Evolutionary conservation across 2,113 vertebrate genomes (phyloP).

Genomic region (Elephantulus edwardii): DNA sequence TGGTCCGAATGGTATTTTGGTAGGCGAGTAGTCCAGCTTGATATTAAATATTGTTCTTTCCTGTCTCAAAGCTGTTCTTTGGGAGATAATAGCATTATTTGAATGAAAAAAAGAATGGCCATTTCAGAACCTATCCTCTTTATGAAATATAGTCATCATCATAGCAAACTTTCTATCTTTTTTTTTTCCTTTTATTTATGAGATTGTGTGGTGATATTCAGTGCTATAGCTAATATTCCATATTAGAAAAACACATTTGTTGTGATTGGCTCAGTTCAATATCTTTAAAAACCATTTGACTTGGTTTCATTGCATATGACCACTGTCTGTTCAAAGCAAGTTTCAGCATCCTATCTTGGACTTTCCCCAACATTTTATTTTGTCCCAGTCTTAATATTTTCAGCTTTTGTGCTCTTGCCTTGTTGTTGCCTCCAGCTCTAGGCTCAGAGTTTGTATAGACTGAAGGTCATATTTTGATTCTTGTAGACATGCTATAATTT

Average conservation of each 20-base stretch:
- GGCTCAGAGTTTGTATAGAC: no score
- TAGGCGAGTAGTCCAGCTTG: conserved; percentile 78
- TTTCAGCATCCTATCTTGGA: not conserved
- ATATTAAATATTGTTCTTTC: conserved; percentile 75
- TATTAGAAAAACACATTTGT: conserved; percentile 44
- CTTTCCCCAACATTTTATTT: conserved; percentile 14
- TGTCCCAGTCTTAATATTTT: not conserved
- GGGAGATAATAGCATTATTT: conserved; percentile 13
- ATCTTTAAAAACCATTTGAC: conserved; percentile 55
- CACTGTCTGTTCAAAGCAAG: not conserved
- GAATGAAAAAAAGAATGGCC: conserved; percentile 47
- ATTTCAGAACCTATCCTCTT: conserved; percentile 59
- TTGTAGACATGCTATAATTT: no score
- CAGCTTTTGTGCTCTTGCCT: not conserved
- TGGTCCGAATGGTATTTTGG: conserved; percentile 75
- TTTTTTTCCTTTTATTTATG: conserved; percentile 17
- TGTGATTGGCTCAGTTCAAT: conserved; percentile 53
- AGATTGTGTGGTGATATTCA: conserved; percentile 3
- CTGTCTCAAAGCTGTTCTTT: conserved; percentile 67
- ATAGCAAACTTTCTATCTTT: conserved; percentile 38
- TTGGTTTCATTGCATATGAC: not conserved
- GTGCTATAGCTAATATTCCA: conserved; percentile 4
- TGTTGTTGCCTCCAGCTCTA: conserved; percentile 2
- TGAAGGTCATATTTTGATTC: no score
- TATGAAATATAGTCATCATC: conserved; percentile 22